Conservation (phyloP, 2,797 vertebrate genomes). For the Liparis tanakae region DNA sequence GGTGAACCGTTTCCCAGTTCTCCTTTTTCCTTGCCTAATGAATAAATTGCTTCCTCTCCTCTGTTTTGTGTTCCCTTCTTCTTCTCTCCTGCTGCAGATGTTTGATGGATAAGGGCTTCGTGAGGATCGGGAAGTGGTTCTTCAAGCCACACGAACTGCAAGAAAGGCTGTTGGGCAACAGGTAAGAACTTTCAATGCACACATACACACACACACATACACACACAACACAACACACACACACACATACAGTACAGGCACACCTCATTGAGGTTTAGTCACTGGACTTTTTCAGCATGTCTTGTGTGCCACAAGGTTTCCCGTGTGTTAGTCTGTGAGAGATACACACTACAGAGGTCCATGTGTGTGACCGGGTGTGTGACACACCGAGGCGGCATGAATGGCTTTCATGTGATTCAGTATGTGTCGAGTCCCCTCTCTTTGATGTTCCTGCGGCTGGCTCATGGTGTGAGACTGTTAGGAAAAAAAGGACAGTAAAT, state of each 20-base stretch:
- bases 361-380: constrained; percentile 31
- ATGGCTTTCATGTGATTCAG: constrained; percentile 55
- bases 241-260: background rate
- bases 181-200: constrained; percentile 73
- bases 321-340: background rate
- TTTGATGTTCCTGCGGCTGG: constrained; percentile 53
- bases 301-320: background rate
- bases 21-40: background rate
- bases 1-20: background rate
- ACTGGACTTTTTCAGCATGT: background rate
- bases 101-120: constrained; percentile 96
- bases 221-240: too few relatives aligned
- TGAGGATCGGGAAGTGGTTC: constrained; percentile 97
- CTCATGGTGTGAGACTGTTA: constrained; percentile 56
- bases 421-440: constrained; percentile 36
- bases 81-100: constrained; percentile 81
- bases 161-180: constrained; percentile 92
- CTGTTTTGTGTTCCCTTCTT: constrained; percentile 8
- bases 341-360: background rate
- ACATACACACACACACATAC: background rate
- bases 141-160: constrained; percentile 93
- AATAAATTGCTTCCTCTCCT: constrained; percentile 1
- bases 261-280: background rate
- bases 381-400: constrained; percentile 37
- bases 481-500: constrained; percentile 46